phyloP scores from a whole-genome alignment of 2,888 invertebrate species.

The Sericinus montela region DNA sequence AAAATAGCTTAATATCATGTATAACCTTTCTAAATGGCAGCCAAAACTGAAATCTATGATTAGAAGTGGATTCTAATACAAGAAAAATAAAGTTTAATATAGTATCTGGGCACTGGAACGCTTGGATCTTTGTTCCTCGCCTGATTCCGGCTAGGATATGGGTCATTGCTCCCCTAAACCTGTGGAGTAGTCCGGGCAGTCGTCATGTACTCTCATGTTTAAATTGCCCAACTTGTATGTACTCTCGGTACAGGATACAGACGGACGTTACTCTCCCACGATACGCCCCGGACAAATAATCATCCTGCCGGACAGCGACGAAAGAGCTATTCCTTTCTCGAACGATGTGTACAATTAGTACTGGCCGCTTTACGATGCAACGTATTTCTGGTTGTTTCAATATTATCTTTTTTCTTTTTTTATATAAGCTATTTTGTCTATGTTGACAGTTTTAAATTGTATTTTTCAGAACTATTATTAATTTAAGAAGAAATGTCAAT shows the following conservation, averaged over 20 bases:
- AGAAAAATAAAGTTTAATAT: slow-evolving; percentile 71
- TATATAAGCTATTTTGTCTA: not conserved
- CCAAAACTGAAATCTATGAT: slow-evolving; percentile 52
- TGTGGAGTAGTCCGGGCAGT: slow-evolving; percentile 70
- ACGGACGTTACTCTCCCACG: slow-evolving; percentile 46
- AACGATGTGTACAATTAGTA: slow-evolving; percentile 31
- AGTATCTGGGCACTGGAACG: slow-evolving; percentile 39
- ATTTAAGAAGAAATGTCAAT: too few species aligned
- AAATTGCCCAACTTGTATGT: slow-evolving; percentile 74
- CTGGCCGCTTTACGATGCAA: slow-evolving; percentile 58
- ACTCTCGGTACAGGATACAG: slow-evolving; percentile 71
- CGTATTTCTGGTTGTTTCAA: slow-evolving; percentile 34
- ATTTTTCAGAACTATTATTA: too few species aligned
- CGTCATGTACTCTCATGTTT: slow-evolving; percentile 73
- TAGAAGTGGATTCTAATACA: slow-evolving; percentile 68
- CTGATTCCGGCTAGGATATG: slow-evolving; percentile 69
- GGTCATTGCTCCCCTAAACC: slow-evolving; percentile 79
- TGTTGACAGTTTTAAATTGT: too few species aligned
- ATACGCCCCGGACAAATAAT: slow-evolving; percentile 44
- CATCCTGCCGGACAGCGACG: slow-evolving; percentile 46
- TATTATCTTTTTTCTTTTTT: slow-evolving; percentile 31
- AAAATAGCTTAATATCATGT: slow-evolving; percentile 28
- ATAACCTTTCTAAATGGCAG: slow-evolving; percentile 47
- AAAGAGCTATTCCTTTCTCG: slow-evolving; percentile 31
- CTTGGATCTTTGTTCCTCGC: slow-evolving; percentile 55